Evolutionary conservation across 2,888 invertebrate genomes (phyloP).

Genomic region (Phalera bucephala): DNA sequence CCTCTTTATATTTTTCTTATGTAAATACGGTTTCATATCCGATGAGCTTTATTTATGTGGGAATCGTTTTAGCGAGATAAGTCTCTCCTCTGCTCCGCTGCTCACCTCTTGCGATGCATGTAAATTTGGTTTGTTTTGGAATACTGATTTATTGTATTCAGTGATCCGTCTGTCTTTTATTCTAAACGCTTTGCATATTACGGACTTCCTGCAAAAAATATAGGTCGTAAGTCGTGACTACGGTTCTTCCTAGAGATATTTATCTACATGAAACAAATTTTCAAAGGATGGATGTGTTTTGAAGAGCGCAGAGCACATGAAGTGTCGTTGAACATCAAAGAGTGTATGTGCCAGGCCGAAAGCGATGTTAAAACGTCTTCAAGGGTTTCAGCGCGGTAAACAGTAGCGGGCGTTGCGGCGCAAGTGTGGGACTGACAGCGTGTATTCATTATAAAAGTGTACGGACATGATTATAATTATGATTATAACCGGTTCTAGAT

Average conservation of each 20-base stretch:
- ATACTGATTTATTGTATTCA: constrained; percentile 63
- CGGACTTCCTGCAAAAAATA: neutral
- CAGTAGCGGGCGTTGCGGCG: constrained; percentile 53
- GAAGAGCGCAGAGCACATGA: constrained; percentile 43
- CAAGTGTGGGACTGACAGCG: constrained; percentile 20
- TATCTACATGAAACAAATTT: constrained; percentile 28
- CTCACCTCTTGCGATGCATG: constrained; percentile 72
- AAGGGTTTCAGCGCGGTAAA: constrained; percentile 73
- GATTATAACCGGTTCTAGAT: no score
- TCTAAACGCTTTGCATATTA: constrained; percentile 23
- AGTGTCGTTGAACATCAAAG: constrained; percentile 77
- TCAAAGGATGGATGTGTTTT: constrained; percentile 46
- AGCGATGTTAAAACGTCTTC: constrained; percentile 74
- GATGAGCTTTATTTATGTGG: constrained; percentile 84
- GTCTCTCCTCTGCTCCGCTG: constrained; percentile 70
- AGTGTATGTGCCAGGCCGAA: constrained; percentile 51
- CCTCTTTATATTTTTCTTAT: constrained; percentile 83
- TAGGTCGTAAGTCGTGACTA: constrained; percentile 1
- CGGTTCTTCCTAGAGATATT: constrained; percentile 14
- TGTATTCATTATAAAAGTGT: no score
- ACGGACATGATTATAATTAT: no score
- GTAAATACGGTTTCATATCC: constrained; percentile 82
- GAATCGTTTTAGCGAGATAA: constrained; percentile 82
- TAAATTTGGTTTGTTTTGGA: constrained; percentile 65
- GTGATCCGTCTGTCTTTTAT: constrained; percentile 33